Percentiles rank a stretch among this genome's conserved stretches.
Conservation (phyloP, 2,888 invertebrate genomes). For the Tipula vernalis region DNA sequence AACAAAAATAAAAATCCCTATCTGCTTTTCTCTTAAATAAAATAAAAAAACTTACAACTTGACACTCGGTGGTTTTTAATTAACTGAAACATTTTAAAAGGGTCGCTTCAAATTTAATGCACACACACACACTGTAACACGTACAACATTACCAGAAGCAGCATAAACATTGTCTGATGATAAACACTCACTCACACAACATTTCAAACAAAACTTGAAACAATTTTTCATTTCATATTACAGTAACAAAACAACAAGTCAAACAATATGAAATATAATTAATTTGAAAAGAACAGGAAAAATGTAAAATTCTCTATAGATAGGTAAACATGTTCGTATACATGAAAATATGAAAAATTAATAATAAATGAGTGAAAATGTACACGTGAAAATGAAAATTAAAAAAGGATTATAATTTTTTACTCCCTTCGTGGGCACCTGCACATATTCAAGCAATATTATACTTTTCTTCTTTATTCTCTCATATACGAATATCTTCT, state of each 20-base stretch:
- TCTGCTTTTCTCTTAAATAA: not conserved
- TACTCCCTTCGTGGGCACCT: not conserved
- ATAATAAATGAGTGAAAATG: not conserved
- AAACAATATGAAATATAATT: not conserved
- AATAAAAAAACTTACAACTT: not conserved
- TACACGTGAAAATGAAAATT: not conserved
- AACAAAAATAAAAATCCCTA: not conserved
- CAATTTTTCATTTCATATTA: not conserved
- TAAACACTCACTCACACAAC: not conserved
- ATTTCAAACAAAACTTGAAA: not conserved
- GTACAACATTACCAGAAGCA: too few relatives aligned
- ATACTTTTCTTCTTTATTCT: not conserved
- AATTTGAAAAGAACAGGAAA: not conserved
- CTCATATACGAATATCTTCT: not conserved
- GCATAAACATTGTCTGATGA: too few relatives aligned
- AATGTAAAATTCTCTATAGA: not conserved
- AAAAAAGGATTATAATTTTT: not conserved
- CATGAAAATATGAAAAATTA: not conserved
- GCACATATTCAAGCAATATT: not conserved
- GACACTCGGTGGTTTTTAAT: slow-evolving; percentile 6
- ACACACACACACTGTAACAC: not conserved
- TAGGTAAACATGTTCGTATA: not conserved
- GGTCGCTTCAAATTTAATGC: not conserved
- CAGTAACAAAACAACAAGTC: not conserved
- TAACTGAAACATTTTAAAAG: not conserved